Evolutionary conservation across 2,888 invertebrate species (phyloP), one percentile per base, ranked within the genome.

Genomic region (Nephrotoma flavescens): DNA sequence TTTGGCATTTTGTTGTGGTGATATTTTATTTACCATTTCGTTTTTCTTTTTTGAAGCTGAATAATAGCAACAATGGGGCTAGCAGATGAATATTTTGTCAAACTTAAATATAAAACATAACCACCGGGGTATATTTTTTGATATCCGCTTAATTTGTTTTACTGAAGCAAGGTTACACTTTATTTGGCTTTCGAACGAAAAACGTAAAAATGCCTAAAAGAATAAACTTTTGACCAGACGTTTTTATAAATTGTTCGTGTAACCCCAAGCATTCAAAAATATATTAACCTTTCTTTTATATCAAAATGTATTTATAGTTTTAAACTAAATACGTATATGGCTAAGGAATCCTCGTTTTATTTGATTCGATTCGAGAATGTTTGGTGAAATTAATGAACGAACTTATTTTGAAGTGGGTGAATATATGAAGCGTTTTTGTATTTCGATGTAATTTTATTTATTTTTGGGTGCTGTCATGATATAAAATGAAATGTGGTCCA

Each of bases 391-490:
- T 71, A 31, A 71, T 71, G 71, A 71, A 71, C 71, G 71, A 71
- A 71, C 71, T 71, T 71, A 71, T 71, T 71, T 71, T 71, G 71
- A 71, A 71, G 71, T 71, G 71, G 71, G 71, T 71, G 71, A 71
- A 71, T 71, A 31, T 31, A 71, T 71, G 71, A 71, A 71, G 31
- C 71, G 71, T 71, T 71, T 71, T 71, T 71, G 2, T 31, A 31
- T 71, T 71, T 31, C 71, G 31, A 71, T 71, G 52, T 57, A 57
- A 57, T 57, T 57, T 57, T 57, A 57, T 57, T 57, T 57, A 41
- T 84, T 84, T 84, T 84, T 42, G 42, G 84, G 84, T 84, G 84
- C 84, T 84, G 84, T 84, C 84, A 84, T 84, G 84, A 84, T 84
- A 71, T 71, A 84, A 84, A 84, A 84, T 84, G 84, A 84, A 15